Percentiles rank a stretch among this genome's conserved stretches.
Evolutionary conservation across 35 echinoderm and acorn worm genomes (phyloP).

Genomic region (Patiria miniata): DNA sequence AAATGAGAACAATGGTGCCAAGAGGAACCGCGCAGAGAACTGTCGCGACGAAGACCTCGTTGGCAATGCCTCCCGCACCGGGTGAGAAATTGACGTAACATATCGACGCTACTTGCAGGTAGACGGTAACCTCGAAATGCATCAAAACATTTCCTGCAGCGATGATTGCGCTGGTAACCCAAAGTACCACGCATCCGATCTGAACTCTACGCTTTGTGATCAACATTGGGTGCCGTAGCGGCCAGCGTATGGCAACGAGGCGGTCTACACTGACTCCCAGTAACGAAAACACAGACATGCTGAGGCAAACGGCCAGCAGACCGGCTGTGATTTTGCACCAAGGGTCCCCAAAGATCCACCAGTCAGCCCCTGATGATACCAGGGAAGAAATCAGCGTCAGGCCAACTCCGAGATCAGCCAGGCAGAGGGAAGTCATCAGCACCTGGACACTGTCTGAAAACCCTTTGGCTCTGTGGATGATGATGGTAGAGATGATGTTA

Average conservation of each 20-base stretch:
- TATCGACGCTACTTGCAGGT: background rate
- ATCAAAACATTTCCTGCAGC: background rate
- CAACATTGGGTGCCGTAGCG: background rate
- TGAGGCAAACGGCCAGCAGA: background rate
- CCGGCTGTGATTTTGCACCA: conserved; percentile 20
- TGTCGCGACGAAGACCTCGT: background rate
- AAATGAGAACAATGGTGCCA: background rate
- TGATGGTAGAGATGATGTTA: background rate
- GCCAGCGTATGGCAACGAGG: background rate
- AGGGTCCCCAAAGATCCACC: background rate
- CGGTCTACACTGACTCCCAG: background rate
- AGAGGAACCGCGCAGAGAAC: background rate
- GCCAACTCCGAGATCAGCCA: conserved; percentile 1
- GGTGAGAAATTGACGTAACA: background rate
- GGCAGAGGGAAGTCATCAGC: background rate
- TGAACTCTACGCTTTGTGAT: conserved; percentile 3
- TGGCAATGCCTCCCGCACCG: background rate
- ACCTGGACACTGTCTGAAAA: background rate
- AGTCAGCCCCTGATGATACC: background rate
- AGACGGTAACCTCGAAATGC: background rate
- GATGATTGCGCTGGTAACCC: background rate
- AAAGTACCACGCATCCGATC: background rate
- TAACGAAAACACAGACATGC: background rate
- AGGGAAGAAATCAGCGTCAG: background rate
- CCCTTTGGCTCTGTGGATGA: conserved; percentile 3